phyloP scores from a whole-genome alignment of 2,113 vertebrate species.

The Mesocricetus auratus region DNA sequence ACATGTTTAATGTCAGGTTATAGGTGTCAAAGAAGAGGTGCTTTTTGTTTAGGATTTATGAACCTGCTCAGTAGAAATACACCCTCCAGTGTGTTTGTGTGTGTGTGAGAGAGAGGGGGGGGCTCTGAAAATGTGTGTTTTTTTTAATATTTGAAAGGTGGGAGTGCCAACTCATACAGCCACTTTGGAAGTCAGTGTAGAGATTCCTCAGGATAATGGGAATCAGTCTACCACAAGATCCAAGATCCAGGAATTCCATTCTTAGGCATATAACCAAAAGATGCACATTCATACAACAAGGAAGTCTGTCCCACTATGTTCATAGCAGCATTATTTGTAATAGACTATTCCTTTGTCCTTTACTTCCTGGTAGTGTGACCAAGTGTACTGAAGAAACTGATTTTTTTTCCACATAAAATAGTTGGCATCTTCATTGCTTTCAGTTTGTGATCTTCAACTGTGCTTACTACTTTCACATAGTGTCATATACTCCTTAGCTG shows the following conservation, averaged over 20 bases:
- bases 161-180: no score
- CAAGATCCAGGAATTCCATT: no score
- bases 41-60: background rate
- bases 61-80: background rate
- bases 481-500: constrained; percentile 91
- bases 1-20: background rate
- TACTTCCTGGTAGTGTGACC: constrained; percentile 85
- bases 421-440: constrained; percentile 91
- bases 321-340: no score
- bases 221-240: no score
- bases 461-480: constrained; percentile 89
- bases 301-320: no score
- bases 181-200: no score
- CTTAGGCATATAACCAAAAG: no score
- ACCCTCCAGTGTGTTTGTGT: background rate
- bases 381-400: constrained; percentile 91
- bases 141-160: background rate
- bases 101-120: no score
- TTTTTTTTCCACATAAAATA: constrained; percentile 87
- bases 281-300: no score
- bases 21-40: background rate
- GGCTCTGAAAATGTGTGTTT: background rate
- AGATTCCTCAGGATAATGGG: no score
- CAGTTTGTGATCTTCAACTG: constrained; percentile 87
- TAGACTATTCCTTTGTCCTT: background rate